Percentiles rank a stretch among this genome's conserved stretches.
Evolutionary conservation across 2,888 invertebrate species (phyloP).

Genomic region (Crossocerus cetratus): DNA sequence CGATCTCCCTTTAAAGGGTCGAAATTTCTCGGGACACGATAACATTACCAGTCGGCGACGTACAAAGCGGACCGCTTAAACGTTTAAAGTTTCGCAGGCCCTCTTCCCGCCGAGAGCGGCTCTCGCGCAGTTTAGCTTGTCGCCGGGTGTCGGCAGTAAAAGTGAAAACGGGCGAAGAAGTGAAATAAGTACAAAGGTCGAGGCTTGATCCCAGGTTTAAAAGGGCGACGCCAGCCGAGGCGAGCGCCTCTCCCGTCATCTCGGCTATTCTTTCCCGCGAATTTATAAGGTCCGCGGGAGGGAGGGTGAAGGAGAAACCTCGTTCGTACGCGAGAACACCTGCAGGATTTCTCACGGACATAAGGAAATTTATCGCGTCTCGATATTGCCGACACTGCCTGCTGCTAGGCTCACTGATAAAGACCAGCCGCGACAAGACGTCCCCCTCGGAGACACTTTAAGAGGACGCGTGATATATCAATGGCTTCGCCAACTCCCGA

Average conservation of each 20-base stretch:
- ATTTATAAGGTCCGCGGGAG: slow-evolving; percentile 44
- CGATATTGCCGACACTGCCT: slow-evolving; percentile 41
- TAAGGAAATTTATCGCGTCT: slow-evolving; percentile 47
- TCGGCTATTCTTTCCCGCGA: slow-evolving; percentile 28
- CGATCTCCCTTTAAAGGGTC: too few relatives aligned
- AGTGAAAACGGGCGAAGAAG: not conserved
- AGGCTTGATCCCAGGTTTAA: not conserved
- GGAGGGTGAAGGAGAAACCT: not conserved
- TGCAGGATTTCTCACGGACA: slow-evolving; percentile 50
- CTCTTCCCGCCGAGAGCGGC: too few relatives aligned
- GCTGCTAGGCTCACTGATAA: slow-evolving; percentile 33
- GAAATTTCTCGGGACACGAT: too few relatives aligned
- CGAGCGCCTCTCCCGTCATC: slow-evolving; percentile 5
- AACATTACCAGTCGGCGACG: too few relatives aligned
- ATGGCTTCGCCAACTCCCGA: too few relatives aligned
- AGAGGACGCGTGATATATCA: too few relatives aligned
- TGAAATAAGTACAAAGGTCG: not conserved
- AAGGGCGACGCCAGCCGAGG: not conserved
- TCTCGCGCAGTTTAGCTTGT: too few relatives aligned
- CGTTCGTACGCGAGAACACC: slow-evolving; percentile 24
- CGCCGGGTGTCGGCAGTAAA: not conserved
- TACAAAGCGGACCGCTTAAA: too few relatives aligned
- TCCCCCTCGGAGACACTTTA: slow-evolving; percentile 6
- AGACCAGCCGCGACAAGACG: slow-evolving; percentile 24
- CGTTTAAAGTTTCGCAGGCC: too few relatives aligned